phyloP scores from a whole-genome alignment of 2,888 invertebrate genomes.

The Athrips mouffetella region DNA sequence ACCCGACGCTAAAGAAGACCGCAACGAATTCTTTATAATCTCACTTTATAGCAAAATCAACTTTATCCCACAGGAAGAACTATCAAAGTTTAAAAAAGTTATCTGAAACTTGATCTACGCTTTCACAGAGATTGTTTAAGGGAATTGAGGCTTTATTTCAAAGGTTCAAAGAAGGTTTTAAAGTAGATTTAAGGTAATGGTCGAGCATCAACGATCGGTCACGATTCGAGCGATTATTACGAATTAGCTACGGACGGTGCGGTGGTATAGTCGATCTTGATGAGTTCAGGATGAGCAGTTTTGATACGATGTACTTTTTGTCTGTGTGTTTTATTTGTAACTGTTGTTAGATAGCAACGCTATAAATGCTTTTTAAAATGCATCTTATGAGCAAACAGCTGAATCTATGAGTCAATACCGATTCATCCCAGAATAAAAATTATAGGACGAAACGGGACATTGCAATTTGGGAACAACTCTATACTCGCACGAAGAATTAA shows the following conservation, averaged over 20 bases:
- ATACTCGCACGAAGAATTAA: no score
- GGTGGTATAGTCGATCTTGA: constrained; percentile 13
- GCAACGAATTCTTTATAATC: neutral
- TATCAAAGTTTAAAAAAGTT: neutral
- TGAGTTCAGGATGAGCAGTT: neutral
- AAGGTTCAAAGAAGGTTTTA: neutral
- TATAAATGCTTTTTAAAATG: no score
- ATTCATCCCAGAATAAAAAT: no score
- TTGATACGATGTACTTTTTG: no score
- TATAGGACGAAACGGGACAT: no score
- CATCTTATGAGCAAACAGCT: no score
- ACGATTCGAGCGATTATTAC: constrained; percentile 53
- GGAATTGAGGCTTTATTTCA: neutral
- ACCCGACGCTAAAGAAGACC: neutral
- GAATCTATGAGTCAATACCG: no score
- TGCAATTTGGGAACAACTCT: no score
- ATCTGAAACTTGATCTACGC: neutral
- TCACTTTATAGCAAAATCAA: neutral
- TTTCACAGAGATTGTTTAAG: neutral
- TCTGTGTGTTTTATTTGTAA: no score
- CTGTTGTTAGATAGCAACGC: no score
- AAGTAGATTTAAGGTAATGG: constrained; percentile 7
- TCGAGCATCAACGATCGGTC: constrained; percentile 33
- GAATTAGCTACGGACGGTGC: constrained; percentile 55
- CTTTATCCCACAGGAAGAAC: constrained; percentile 3